These are phyloP conservation scores for Gallinago solitaria DNA, from an alignment of 2,797 vertebrate species.

Conservation along the genomic window DNA sequence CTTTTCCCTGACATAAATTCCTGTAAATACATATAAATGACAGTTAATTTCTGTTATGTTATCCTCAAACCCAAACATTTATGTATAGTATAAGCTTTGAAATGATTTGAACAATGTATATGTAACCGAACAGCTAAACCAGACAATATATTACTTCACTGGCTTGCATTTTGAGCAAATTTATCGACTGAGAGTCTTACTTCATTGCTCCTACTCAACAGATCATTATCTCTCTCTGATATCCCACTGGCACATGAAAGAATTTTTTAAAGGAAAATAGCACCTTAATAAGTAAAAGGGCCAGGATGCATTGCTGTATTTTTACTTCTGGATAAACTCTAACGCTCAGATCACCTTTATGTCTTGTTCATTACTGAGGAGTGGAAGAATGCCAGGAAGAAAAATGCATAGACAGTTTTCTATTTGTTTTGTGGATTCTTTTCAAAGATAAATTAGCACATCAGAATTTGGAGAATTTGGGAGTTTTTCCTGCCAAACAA, in stretches of 20 bases:
- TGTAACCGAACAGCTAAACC: neutral
- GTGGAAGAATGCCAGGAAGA: neutral
- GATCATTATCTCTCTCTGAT: neutral
- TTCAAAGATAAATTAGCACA: neutral
- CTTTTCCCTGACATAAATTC: neutral
- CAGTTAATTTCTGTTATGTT: neutral
- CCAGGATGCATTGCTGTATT: neutral
- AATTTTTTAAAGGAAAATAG: slow-evolving; percentile 1
- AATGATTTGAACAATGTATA: neutral
- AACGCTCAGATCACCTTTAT: neutral
- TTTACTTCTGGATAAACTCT: neutral
- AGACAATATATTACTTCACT: neutral
- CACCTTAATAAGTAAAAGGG: neutral
- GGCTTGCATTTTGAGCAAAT: slow-evolving; percentile 18
- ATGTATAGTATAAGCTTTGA: neutral
- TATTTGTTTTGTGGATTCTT: neutral
- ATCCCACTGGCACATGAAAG: neutral
- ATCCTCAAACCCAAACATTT: neutral
- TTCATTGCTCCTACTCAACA: slow-evolving; percentile 20
- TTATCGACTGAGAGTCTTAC: slow-evolving; percentile 9
- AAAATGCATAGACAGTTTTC: neutral
- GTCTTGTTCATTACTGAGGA: neutral
- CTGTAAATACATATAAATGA: neutral
- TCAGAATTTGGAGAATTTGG: neutral
- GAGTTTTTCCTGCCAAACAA: neutral